Conservation (phyloP, 2,113 vertebrate species). For the Callithrix jacchus region DNA sequence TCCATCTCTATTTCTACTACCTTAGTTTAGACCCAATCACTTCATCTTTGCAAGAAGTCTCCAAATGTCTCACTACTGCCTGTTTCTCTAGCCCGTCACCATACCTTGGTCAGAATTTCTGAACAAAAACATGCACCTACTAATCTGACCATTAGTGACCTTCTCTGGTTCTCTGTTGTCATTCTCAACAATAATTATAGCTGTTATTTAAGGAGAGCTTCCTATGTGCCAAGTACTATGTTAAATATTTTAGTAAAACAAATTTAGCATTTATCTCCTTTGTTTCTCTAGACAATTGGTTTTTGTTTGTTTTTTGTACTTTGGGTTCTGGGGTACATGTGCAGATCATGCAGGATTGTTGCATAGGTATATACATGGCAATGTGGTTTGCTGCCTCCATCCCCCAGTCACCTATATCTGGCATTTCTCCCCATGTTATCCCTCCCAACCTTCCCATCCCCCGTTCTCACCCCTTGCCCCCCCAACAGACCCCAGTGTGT, state of each 20-base stretch:
- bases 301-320: too few species aligned
- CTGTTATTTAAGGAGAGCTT: not conserved
- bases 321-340: too few species aligned
- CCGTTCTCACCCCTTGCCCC: too few species aligned
- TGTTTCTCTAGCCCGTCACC: not conserved
- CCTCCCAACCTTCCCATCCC: too few species aligned
- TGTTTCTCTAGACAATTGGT: not conserved
- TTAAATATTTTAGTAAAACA: not conserved
- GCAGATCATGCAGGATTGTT: too few species aligned
- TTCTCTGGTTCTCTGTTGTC: not conserved
- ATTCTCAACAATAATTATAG: not conserved
- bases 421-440: too few species aligned
- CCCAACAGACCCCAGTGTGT: too few species aligned
- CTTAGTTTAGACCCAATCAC: not conserved
- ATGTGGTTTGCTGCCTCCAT: too few species aligned
- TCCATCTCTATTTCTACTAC: not conserved
- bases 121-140: not conserved
- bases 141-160: not conserved
- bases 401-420: too few species aligned
- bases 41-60: not conserved
- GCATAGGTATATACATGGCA: too few species aligned
- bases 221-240: not conserved
- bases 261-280: not conserved
- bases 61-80: not conserved
- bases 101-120: not conserved